Conservation (phyloP, 2,888 invertebrate species). For the Campoletis raptor region DNA sequence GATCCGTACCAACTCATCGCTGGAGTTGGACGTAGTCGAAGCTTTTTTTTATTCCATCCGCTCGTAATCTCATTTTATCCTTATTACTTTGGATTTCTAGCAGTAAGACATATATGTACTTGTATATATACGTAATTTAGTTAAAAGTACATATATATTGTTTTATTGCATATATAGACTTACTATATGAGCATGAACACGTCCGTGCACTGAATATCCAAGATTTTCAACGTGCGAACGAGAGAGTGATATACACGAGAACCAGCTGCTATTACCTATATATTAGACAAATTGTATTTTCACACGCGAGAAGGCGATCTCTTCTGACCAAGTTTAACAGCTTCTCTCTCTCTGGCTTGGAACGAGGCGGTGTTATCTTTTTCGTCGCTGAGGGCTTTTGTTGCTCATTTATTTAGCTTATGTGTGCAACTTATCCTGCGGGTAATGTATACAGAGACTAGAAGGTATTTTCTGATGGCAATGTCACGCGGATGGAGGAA, state of each 20-base stretch:
- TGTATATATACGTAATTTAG: slow-evolving; percentile 19
- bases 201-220: slow-evolving; percentile 66
- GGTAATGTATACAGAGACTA: background rate
- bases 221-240: slow-evolving; percentile 64
- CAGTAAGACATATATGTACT: slow-evolving; percentile 15
- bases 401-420: slow-evolving; percentile 28
- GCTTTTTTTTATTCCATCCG: slow-evolving; percentile 38
- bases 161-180: background rate
- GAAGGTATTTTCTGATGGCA: slow-evolving; percentile 1
- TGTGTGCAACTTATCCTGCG: background rate
- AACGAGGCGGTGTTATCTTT: slow-evolving; percentile 17
- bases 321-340: slow-evolving; percentile 44
- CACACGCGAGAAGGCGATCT: slow-evolving; percentile 70
- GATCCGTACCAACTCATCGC: slow-evolving; percentile 28
- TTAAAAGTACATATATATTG: slow-evolving; percentile 15
- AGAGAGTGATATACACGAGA: slow-evolving; percentile 48
- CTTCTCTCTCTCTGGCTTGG: slow-evolving; percentile 12
- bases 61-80: slow-evolving; percentile 41
- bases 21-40: slow-evolving; percentile 19
- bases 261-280: slow-evolving; percentile 38
- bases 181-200: slow-evolving; percentile 3
- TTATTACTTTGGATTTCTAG: slow-evolving; percentile 32
- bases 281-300: slow-evolving; percentile 70
- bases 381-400: slow-evolving; percentile 35
- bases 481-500: slow-evolving; percentile 61